A percentile compares a stretch with the other conserved stretches of the same genome.
Evolutionary conservation across 2,113 vertebrate species (phyloP).

Genomic region (Miniopterus natalensis): DNA sequence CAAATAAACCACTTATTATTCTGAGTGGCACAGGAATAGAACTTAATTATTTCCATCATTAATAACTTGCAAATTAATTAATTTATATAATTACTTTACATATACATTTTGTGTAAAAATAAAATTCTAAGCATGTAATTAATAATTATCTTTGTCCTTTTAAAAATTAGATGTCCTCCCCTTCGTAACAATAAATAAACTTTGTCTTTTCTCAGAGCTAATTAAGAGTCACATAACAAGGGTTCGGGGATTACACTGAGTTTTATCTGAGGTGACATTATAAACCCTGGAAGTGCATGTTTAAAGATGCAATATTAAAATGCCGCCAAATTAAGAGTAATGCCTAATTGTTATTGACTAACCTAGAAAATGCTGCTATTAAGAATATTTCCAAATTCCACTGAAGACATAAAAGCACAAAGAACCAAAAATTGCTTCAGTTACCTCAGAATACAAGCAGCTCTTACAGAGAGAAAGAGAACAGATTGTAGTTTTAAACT

Average conservation of each 20-base stretch:
- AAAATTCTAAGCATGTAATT: conserved; percentile 53
- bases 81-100: conserved; percentile 64
- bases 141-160: conserved; percentile 65
- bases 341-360: neutral
- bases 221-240: conserved; percentile 60
- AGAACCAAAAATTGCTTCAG: conserved; percentile 28
- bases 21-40: neutral
- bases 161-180: conserved; percentile 45
- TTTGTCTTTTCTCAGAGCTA: conserved; percentile 66
- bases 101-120: conserved; percentile 56
- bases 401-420: conserved; percentile 33
- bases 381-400: conserved; percentile 48
- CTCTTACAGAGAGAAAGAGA: conserved; percentile 65
- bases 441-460: conserved; percentile 51
- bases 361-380: neutral
- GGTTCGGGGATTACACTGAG: neutral
- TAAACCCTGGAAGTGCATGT: conserved; percentile 17
- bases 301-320: conserved; percentile 51
- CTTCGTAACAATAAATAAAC: conserved; percentile 41
- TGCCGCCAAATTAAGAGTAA: conserved; percentile 19
- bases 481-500: conserved; percentile 84
- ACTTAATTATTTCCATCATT: neutral
- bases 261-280: conserved; percentile 49
- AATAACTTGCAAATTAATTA: conserved; percentile 67
- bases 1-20: conserved; percentile 13